phyloP scores from a whole-genome alignment of 2,797 vertebrate species.

The Lateolabrax maculatus region DNA sequence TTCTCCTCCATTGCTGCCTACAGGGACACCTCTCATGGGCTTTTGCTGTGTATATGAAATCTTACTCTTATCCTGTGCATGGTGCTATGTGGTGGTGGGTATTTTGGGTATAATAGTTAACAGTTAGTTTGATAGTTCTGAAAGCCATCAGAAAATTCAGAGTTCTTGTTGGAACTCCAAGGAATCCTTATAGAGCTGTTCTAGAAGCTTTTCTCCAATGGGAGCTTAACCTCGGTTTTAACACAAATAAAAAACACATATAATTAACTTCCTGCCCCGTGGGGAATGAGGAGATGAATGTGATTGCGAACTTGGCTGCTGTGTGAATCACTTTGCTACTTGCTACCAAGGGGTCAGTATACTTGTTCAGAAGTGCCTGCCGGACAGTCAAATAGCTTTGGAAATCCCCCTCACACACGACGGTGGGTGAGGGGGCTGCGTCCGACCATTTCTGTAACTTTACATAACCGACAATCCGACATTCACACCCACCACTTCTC shows the following conservation, averaged over 20 bases:
- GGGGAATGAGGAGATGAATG: not conserved
- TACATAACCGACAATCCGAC: no score
- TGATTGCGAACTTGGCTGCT: not conserved
- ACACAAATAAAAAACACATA: not conserved
- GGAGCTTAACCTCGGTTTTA: not conserved
- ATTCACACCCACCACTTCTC: no score
- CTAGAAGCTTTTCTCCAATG: not conserved
- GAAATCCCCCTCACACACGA: not conserved
- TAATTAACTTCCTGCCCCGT: not conserved
- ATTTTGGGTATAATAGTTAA: no score
- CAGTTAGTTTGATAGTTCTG: no score
- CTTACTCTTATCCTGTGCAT: not conserved
- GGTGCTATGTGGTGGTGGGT: not conserved
- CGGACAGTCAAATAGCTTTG: not conserved
- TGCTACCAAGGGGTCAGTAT: not conserved
- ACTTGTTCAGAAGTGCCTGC: not conserved
- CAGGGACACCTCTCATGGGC: not conserved
- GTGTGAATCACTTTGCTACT: not conserved
- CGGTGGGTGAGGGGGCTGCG: no score
- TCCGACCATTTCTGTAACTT: no score
- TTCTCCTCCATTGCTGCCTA: not conserved
- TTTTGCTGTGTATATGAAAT: not conserved
- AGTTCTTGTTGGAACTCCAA: not conserved
- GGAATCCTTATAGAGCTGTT: not conserved
- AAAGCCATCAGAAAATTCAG: no score